A percentile compares a stretch with the other conserved stretches of the same genome.
Conservation (phyloP, 2,797 vertebrate species). For the Urocyon cinereoargenteus region DNA sequence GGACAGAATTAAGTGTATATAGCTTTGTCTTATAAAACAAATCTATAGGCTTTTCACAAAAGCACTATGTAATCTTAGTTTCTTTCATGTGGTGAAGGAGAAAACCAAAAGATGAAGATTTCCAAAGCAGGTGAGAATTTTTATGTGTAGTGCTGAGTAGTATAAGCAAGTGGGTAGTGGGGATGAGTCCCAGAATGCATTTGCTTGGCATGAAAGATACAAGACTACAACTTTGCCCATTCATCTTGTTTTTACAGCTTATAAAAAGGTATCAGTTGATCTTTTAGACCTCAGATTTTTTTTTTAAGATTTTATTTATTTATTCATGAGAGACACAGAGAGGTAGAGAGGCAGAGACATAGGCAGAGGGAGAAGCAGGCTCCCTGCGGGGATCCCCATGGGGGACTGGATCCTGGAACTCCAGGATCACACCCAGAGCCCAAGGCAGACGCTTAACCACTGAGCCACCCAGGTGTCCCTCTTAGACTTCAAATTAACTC, state of each 20-base stretch:
- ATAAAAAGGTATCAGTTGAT: not conserved
- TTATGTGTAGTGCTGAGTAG: not conserved
- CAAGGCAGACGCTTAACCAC: too few relatives aligned
- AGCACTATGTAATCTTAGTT: not conserved
- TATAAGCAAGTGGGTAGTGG: not conserved
- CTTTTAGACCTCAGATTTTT: not conserved
- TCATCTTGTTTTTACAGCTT: not conserved
- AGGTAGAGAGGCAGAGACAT: too few relatives aligned
- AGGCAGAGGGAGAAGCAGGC: too few relatives aligned
- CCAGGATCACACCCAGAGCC: too few relatives aligned
- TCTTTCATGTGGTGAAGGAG: conserved; percentile 5
- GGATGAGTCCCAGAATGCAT: too few relatives aligned
- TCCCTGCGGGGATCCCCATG: too few relatives aligned
- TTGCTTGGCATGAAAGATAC: not conserved
- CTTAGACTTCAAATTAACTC: conserved; percentile 19
- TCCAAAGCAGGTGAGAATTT: not conserved
- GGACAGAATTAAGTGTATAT: not conserved
- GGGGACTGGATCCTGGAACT: too few relatives aligned
- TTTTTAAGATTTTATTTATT: too few relatives aligned
- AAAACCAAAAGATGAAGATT: conserved; percentile 14
- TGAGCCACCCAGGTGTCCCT: not conserved
- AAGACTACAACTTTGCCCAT: not conserved
- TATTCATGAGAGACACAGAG: too few relatives aligned
- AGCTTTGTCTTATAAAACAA: conserved; percentile 43
- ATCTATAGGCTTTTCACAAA: not conserved